Evolutionary conservation across 2,113 vertebrate species (phyloP).

Genomic region (Mandrillus leucophaeus): DNA sequence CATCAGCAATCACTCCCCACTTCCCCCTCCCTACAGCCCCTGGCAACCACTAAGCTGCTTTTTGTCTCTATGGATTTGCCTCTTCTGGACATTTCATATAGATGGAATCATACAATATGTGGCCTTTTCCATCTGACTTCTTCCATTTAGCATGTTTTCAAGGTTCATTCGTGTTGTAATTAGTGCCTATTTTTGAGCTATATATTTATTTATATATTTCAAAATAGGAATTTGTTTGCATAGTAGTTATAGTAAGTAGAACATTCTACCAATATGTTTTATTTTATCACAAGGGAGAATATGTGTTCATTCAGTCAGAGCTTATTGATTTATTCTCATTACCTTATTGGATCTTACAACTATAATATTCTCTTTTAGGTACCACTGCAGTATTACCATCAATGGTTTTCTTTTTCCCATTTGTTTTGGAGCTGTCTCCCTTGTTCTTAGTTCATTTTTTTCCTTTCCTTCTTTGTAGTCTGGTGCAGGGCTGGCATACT

Average conservation of each 20-base stretch:
- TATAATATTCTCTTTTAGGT: constrained; percentile 21
- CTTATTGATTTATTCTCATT: background rate
- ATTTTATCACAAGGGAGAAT: background rate
- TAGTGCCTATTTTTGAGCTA: background rate
- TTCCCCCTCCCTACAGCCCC: background rate
- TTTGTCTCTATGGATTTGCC: background rate
- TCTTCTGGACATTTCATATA: background rate
- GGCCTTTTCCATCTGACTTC: background rate
- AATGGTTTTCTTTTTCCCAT: background rate
- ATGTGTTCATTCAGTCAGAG: background rate
- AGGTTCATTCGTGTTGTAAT: background rate
- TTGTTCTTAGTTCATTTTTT: background rate
- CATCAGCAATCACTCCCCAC: background rate
- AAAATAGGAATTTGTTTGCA: background rate
- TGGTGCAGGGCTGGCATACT: background rate
- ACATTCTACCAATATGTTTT: constrained; percentile 8
- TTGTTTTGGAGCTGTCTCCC: background rate
- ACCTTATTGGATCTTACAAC: background rate
- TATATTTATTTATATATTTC: background rate
- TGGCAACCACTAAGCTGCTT: background rate
- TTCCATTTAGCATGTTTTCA: constrained; percentile 18
- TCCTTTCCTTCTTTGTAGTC: background rate
- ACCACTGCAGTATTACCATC: background rate
- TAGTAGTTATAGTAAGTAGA: background rate
- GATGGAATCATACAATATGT: background rate